A percentile compares a stretch with the other conserved stretches of the same genome.
These are phyloP conservation scores for Lagenorhynchus albirostris DNA, from an alignment of 2,113 vertebrate species.

Conservation along the genomic window DNA sequence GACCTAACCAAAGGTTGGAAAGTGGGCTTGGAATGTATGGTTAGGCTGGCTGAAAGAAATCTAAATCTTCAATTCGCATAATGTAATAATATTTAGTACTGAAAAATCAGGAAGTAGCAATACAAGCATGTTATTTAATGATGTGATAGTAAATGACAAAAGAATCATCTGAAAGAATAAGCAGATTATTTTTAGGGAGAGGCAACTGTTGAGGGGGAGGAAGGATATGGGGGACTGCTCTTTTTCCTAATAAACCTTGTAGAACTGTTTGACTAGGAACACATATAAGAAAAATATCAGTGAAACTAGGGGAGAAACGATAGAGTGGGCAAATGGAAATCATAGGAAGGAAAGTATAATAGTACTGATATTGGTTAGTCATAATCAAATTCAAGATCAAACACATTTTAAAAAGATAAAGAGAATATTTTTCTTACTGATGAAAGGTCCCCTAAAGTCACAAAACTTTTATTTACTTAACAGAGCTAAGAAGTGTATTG, in stretches of 20 bases:
- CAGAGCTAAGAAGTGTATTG: neutral
- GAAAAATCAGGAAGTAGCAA: neutral
- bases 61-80: neutral
- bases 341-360: neutral
- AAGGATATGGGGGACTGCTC: neutral
- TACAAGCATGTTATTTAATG: neutral
- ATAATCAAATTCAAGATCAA: conserved; percentile 25
- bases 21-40: neutral
- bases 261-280: neutral
- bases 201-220: neutral
- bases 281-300: neutral
- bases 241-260: neutral
- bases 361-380: neutral
- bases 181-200: neutral
- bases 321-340: neutral
- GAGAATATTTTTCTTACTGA: neutral
- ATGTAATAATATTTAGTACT: neutral
- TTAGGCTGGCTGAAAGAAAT: neutral
- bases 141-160: neutral
- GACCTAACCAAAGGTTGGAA: neutral
- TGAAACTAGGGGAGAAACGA: neutral
- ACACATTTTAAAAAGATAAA: neutral
- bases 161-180: neutral
- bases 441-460: neutral
- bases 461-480: neutral